Percentiles rank a stretch among this genome's conserved stretches.
Evolutionary conservation across 2,113 vertebrate species (phyloP).

Genomic region (Pheucticus melanocephalus): DNA sequence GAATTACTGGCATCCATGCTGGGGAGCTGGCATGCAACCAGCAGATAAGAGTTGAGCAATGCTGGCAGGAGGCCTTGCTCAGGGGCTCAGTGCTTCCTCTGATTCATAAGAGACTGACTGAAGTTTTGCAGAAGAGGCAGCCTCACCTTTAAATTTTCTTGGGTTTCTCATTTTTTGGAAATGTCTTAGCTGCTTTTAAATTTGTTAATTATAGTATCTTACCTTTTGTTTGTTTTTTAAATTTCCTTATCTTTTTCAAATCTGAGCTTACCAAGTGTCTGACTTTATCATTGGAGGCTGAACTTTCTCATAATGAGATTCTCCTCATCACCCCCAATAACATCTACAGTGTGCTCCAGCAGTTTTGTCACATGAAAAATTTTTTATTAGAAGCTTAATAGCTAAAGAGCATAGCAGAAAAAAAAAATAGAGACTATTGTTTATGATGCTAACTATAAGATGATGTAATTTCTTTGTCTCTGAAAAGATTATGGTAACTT

Average conservation of each 20-base stretch:
- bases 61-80: not conserved
- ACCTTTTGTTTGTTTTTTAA: not conserved
- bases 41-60: not conserved
- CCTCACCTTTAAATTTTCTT: not conserved
- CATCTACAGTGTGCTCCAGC: not conserved
- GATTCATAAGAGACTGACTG: not conserved
- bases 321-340: not conserved
- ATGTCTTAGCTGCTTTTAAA: not conserved
- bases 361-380: not conserved
- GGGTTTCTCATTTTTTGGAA: not conserved
- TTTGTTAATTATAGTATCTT: not conserved
- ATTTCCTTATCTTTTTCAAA: not conserved
- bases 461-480: not conserved
- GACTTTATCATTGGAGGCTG: not conserved
- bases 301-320: not conserved
- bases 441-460: not conserved
- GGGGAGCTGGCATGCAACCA: not conserved
- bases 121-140: not conserved
- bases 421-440: not conserved
- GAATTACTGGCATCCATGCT: not conserved
- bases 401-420: not conserved
- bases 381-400: not conserved
- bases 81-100: not conserved
- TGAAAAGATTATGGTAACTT: not conserved
- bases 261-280: not conserved